These are phyloP conservation scores for Gymnarchus niloticus DNA, from an alignment of 2,113 vertebrate species.

Conservation along the genomic window DNA sequence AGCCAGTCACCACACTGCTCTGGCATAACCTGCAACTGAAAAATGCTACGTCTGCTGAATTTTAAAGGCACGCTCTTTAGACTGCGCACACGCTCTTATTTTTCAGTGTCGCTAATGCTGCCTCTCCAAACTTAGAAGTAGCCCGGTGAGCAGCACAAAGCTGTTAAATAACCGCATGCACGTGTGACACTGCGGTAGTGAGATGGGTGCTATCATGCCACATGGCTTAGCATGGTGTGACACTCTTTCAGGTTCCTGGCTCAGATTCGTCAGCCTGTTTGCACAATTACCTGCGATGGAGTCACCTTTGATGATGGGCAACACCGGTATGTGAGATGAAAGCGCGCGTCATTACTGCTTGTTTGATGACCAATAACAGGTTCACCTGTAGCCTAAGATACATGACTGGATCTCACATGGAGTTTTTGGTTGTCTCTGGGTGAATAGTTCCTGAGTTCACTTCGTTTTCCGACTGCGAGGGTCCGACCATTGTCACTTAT, in stretches of 20 bases:
- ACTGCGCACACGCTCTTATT: background rate
- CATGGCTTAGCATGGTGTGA: no score
- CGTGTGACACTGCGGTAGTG: no score
- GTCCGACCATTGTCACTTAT: constrained; percentile 23
- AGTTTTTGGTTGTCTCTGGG: constrained; percentile 4
- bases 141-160: no score
- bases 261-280: no score
- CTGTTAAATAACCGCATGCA: no score
- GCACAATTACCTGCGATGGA: no score
- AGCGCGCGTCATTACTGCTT: background rate
- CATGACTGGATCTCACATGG: background rate
- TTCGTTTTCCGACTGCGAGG: constrained; percentile 11
- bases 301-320: no score
- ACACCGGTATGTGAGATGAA: no score
- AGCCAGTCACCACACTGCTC: background rate
- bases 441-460: background rate
- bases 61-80: background rate
- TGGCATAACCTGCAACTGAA: background rate
- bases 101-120: background rate
- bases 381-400: background rate
- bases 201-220: no score
- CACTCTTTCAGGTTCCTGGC: no score
- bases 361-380: background rate
- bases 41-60: background rate
- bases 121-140: no score